Base-by-base conservation (phyloP, 1,140 invertebrate genomes). In the Potamilus streckersoni region DNA sequence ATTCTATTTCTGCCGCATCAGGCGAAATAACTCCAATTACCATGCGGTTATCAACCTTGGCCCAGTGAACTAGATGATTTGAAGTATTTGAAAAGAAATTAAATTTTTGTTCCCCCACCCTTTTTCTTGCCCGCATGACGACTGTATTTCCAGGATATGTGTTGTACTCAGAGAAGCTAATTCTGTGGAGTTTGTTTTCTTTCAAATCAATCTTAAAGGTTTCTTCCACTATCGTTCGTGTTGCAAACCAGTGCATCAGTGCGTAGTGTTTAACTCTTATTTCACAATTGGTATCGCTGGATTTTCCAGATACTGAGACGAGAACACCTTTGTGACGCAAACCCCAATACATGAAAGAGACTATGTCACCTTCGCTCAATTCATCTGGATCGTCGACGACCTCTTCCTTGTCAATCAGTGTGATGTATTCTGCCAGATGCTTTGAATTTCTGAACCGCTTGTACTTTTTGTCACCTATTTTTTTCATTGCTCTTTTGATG, bases 161-260 rank as follows among this genome's bases (percentile, higher is more conserved):
- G 16, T 61, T 49, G 59, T 60, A 71, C 2, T 64, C 74, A 15
- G 58, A 17, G 27, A 55, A 71, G 11, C n/a, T 61, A n/a, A 61
- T 69, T 15, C 38, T 23, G 56, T 55, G 66, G 8, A 67, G 19
- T 15, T 61, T 14, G 0, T 38, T n/a, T 67, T 62, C 64, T 57
- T 38, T 55, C 64, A 76, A 58, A 71, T 71, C 20, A 11, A 76
- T 16, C 20, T 14, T 16, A 27, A 71, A 65, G 5, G 19, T 55
- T 65, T 76, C 74, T 59, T 76, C 74, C 56, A 49, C 71, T 19
- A 76, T 70, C 20, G 62, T 66, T 17, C 74, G 62, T 65, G 62
- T 70, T 60, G 60, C 69, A 55, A 71, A 71, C 12, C 61, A 16
- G 16, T 20, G 13, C 0, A 56, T n/a, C 38, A 49, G 38, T 8